A percentile compares a stretch with the other conserved stretches of the same genome.
phyloP scores from a whole-genome alignment of 1,140 invertebrate genomes.

The Melipona quadrifasciata region DNA sequence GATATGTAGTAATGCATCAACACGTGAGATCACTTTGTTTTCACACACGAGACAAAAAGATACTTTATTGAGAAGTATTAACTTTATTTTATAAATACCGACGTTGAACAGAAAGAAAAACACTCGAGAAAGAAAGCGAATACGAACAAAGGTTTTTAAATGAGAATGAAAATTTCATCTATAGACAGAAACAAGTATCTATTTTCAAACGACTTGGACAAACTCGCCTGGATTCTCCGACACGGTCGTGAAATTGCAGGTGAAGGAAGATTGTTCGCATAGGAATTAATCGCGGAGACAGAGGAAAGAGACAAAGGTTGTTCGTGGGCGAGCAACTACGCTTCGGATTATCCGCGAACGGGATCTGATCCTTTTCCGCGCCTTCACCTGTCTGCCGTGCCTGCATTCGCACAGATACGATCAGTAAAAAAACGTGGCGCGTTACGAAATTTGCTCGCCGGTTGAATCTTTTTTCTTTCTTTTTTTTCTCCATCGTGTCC shows the following conservation, averaged over 20 bases:
- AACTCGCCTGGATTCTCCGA: neutral
- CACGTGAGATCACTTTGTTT: neutral
- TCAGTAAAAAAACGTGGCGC: constrained; percentile 24
- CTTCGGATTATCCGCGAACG: constrained; percentile 21
- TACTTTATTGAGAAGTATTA: neutral
- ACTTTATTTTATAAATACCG: too few species aligned
- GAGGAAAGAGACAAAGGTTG: neutral
- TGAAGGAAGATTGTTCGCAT: constrained; percentile 48
- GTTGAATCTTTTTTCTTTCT: constrained; percentile 23
- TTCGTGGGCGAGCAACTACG: constrained; percentile 20
- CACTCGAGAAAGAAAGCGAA: neutral
- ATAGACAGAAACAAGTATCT: too few species aligned
- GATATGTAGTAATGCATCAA: too few species aligned
- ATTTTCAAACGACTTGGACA: neutral
- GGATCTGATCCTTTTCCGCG: constrained; percentile 37
- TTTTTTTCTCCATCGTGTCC: neutral
- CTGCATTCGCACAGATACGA: constrained; percentile 43
- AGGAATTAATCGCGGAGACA: constrained; percentile 29
- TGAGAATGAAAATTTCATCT: too few species aligned
- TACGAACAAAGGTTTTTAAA: too few species aligned
- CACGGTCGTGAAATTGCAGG: constrained; percentile 17
- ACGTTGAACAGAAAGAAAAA: neutral
- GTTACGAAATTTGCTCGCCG: constrained; percentile 34
- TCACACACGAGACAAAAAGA: neutral
- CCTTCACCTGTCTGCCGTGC: constrained; percentile 30